A percentile compares a stretch with the other conserved stretches of the same genome.
These are phyloP conservation scores for Artibeus jamaicensis DNA, from an alignment of 2,797 vertebrate genomes.

Conservation along the genomic window DNA sequence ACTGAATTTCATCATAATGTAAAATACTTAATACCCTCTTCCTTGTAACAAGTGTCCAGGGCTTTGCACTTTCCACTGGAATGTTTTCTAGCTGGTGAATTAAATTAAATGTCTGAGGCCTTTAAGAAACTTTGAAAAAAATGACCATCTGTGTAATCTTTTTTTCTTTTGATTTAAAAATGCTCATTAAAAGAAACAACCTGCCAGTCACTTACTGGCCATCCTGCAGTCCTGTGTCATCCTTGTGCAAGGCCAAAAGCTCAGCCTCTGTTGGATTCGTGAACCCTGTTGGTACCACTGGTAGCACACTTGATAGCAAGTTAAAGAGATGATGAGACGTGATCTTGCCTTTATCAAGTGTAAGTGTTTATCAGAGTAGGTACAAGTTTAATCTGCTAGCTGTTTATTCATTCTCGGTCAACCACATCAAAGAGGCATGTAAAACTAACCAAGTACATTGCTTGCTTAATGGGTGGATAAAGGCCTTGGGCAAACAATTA, in stretches of 20 bases:
- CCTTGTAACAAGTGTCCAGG: conserved; percentile 44
- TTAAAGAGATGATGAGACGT: not conserved
- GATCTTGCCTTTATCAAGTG: not conserved
- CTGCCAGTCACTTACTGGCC: not conserved
- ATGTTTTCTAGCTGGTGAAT: conserved; percentile 47
- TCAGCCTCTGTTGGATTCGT: not conserved
- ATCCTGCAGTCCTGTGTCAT: not conserved
- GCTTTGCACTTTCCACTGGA: conserved; percentile 37
- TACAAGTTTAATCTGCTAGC: not conserved
- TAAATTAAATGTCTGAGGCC: conserved; percentile 34
- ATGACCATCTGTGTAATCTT: not conserved
- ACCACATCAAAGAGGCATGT: conserved; percentile 39
- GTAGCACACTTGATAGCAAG: not conserved
- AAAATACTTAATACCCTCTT: conserved; percentile 68
- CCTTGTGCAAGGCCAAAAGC: too few relatives aligned
- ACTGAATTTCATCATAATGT: conserved; percentile 58
- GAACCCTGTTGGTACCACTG: not conserved
- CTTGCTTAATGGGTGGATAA: conserved; percentile 38
- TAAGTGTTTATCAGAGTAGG: not conserved
- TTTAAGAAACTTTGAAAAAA: conserved; percentile 39
- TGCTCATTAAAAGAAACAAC: not conserved
- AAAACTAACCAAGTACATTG: not conserved
- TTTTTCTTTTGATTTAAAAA: conserved; percentile 1
- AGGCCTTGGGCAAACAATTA: conserved; percentile 5
- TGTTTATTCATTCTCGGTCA: not conserved